Conservation (phyloP, 1,140 invertebrate species). For the Polypedilum vanderplanki region DNA sequence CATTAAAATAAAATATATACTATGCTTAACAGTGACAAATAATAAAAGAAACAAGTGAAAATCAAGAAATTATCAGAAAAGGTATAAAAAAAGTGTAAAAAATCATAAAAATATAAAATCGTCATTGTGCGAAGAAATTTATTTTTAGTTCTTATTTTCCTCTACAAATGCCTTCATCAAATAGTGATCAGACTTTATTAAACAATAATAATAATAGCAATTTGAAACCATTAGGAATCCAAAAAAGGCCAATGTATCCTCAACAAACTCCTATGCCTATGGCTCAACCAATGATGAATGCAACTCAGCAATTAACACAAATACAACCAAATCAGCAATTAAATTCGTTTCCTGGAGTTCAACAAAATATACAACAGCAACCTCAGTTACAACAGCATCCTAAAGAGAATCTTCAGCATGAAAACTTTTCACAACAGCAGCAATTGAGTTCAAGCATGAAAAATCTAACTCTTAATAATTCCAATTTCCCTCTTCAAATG, state of each 20-base stretch:
- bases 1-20: not conserved
- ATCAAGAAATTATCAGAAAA: not conserved
- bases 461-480: not conserved
- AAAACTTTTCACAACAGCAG: no score
- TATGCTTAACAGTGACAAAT: not conserved
- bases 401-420: no score
- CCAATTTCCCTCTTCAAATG: not conserved
- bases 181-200: no score
- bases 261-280: not conserved
- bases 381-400: not conserved
- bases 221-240: no score
- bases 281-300: no score
- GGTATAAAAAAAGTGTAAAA: not conserved
- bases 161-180: not conserved
- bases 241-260: not conserved
- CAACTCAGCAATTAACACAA: not conserved
- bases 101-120: not conserved
- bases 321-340: not conserved
- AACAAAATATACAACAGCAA: not conserved
- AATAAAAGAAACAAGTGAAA: not conserved
- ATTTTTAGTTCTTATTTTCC: not conserved
- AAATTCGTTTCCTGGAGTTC: not conserved
- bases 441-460: not conserved
- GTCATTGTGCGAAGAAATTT: not conserved
- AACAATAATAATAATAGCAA: no score